Base-by-base conservation (phyloP, 2,888 invertebrate genomes). In the Cantharis nigra region DNA sequence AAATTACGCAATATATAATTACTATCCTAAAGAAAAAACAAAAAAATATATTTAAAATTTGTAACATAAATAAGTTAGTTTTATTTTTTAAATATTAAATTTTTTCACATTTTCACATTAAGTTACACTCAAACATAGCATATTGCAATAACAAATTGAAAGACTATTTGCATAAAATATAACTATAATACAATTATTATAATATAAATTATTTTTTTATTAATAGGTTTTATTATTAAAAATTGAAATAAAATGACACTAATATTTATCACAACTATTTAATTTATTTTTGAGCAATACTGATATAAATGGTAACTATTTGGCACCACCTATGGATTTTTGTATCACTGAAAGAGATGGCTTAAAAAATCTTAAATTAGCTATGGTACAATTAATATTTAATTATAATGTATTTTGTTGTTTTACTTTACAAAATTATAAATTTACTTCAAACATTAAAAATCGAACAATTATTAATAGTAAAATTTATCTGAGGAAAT, bases 231-330 rank as follows among this genome's bases (percentile, higher is more conserved):
- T 20, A 63, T 20, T 30, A 30, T 30, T 30, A 72, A 28, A 72
- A 72, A 72, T 63, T 70, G 49, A 49, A 70, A 26, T 33, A 16
- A 70, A 70, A 72, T 63, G 63, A 72, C 72, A 72, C 72, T 63
- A 63, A 67, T 30, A 26, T 77, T 70, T 77, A 77, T 77, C 76
- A 77, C 74, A 77, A 69, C 30, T 70, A 49, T 16, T 70, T 63
- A 78, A 70, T 70, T 72, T 72, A 65, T 69, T 72, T n/a, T 30
- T 72, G 80, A 74, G 81, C 81, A 83, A 81, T 83, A 84, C 83
- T 82, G 80, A 77, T 80, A 80, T 72, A 77, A 79, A 81, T 82
- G 84, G 84, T 84, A 84, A 84, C 84, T 84, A 83, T 83, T 84
- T 84, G 84, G 84, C 83, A 84, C 83, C 83, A 83, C 79, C 77